Evolutionary conservation across 2,888 invertebrate species (phyloP).

Genomic region (Hypselothyrea guttata): DNA sequence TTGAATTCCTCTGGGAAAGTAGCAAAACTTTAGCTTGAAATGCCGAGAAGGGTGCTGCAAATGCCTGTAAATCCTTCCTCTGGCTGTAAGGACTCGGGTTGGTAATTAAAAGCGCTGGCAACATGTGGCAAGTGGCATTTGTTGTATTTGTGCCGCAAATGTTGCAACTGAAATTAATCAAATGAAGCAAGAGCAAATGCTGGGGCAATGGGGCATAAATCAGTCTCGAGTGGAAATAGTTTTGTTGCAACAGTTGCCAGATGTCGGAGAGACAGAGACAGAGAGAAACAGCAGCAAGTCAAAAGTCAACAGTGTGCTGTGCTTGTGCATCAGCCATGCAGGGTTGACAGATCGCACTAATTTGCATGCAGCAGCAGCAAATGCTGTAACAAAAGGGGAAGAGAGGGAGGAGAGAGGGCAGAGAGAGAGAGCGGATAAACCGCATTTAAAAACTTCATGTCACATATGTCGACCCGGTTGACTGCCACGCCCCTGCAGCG

Average conservation of each 20-base stretch:
- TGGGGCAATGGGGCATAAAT: slow-evolving; percentile 51
- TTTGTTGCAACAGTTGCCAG: slow-evolving; percentile 46
- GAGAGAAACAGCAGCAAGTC: slow-evolving; percentile 7
- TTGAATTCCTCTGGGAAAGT: too few relatives aligned
- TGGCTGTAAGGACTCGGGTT: not conserved
- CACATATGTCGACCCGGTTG: slow-evolving; percentile 53
- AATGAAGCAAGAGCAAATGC: slow-evolving; percentile 16
- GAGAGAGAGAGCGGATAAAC: not conserved
- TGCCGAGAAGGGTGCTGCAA: too few relatives aligned
- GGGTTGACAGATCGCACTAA: slow-evolving; percentile 65
- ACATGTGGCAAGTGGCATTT: slow-evolving; percentile 11
- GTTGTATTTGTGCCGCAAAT: too few relatives aligned
- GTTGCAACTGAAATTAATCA: slow-evolving; percentile 34
- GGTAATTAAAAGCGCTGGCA: slow-evolving; percentile 27
- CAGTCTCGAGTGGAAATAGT: slow-evolving; percentile 58
- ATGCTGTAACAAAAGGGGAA: slow-evolving; percentile 7
- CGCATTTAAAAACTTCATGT: slow-evolving; percentile 59
- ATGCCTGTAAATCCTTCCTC: too few relatives aligned
- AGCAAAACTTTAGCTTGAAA: too few relatives aligned
- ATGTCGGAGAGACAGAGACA: not conserved
- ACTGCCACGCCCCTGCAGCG: slow-evolving; percentile 42
- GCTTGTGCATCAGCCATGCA: slow-evolving; percentile 40
- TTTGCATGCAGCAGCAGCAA: slow-evolving; percentile 56
- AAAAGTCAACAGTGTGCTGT: slow-evolving; percentile 44
- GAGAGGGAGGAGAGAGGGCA: not conserved